Percentiles rank a stretch among this genome's conserved stretches.
phyloP scores from a whole-genome alignment of 2,888 invertebrate species.

The Tetragonisca angustula region DNA sequence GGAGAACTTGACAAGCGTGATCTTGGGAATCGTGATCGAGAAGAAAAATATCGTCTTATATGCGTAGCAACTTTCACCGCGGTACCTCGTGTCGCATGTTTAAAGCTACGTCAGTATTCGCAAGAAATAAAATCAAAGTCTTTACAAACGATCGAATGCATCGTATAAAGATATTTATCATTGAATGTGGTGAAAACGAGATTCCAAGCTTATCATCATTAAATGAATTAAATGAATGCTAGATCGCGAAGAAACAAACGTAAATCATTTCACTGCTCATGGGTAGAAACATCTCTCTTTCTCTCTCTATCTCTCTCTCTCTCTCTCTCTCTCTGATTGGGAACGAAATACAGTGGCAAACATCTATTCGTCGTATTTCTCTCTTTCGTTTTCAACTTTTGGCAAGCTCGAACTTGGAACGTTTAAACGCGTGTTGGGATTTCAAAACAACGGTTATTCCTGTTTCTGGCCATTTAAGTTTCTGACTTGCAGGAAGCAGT shows the following conservation, averaged over 20 bases:
- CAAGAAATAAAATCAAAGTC: neutral
- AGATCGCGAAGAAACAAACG: neutral
- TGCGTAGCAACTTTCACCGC: neutral
- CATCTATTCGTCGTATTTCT: neutral
- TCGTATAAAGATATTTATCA: neutral
- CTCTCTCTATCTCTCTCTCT: neutral
- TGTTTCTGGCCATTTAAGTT: conserved; percentile 52
- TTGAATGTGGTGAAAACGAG: neutral
- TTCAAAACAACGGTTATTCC: conserved; percentile 40
- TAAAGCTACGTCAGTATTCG: neutral
- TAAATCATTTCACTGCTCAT: neutral
- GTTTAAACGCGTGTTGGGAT: conserved; percentile 48
- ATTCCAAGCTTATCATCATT: neutral
- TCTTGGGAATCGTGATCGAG: neutral
- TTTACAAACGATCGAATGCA: neutral
- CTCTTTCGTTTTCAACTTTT: conserved; percentile 11
- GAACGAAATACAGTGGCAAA: neutral
- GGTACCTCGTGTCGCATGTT: neutral
- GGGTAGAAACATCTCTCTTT: neutral
- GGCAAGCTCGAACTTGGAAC: conserved; percentile 31
- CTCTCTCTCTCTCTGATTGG: neutral
- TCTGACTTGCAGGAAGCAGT: conserved; percentile 42
- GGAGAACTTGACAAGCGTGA: neutral
- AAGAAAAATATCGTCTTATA: neutral
- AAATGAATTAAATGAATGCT: neutral